phyloP scores from a whole-genome alignment of 1,140 invertebrate species.

The Drosophila micromelanica region DNA sequence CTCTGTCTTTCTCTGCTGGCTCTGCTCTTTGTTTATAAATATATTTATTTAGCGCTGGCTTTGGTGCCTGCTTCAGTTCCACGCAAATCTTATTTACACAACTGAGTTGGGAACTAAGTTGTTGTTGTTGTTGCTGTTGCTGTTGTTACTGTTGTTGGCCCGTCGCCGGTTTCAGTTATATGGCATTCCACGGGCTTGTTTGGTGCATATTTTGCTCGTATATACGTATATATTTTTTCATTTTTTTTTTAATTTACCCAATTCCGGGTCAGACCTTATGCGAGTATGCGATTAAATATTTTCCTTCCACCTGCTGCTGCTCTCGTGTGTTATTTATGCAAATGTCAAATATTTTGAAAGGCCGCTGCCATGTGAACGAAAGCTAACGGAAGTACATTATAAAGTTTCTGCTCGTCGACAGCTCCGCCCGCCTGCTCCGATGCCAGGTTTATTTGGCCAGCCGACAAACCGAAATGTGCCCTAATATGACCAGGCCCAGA shows the following conservation, averaged over 20 bases:
- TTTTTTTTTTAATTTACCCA: slow-evolving; percentile 69
- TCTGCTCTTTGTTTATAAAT: slow-evolving; percentile 55
- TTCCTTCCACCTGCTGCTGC: slow-evolving; percentile 18
- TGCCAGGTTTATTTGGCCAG: slow-evolving; percentile 65
- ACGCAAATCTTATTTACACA: slow-evolving; percentile 69
- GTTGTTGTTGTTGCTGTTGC: not conserved
- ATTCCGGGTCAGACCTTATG: slow-evolving; percentile 51
- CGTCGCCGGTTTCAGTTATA: slow-evolving; percentile 26
- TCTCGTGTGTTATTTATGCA: slow-evolving; percentile 74
- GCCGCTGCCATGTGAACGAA: slow-evolving; percentile 78
- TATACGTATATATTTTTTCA: no score
- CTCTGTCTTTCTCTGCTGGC: not conserved
- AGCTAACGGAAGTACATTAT: slow-evolving; percentile 79
- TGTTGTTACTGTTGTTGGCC: no score
- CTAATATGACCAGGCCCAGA: slow-evolving; percentile 59
- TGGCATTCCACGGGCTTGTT: slow-evolving; percentile 51
- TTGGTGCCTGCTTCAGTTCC: slow-evolving; percentile 24
- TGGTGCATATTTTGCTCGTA: slow-evolving; percentile 53
- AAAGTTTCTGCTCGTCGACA: slow-evolving; percentile 50
- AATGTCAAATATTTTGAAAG: slow-evolving; percentile 82
- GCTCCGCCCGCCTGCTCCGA: not conserved
- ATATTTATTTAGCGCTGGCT: slow-evolving; percentile 67
- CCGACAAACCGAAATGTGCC: slow-evolving; percentile 69
- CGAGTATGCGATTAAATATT: slow-evolving; percentile 39
- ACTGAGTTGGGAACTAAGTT: slow-evolving; percentile 7